These are phyloP conservation scores for Pristionchus arcanus DNA, from an alignment of 2,888 invertebrate genomes.

Conservation along the genomic window DNA sequence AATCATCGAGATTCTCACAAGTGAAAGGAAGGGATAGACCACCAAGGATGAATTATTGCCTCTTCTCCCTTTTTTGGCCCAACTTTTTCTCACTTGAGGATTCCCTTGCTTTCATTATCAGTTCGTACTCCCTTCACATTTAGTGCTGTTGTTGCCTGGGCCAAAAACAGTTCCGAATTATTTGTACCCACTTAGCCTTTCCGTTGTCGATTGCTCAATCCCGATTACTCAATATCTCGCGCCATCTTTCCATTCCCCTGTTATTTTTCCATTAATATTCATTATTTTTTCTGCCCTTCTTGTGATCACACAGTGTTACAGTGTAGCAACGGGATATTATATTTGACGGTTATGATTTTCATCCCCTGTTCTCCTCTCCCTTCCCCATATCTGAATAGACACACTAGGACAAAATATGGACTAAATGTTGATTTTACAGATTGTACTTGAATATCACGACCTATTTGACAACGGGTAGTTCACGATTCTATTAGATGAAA, in stretches of 20 bases:
- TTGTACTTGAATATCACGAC: neutral
- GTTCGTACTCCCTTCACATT: too few species aligned
- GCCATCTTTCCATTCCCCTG: neutral
- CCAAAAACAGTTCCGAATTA: too few species aligned
- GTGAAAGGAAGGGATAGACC: constrained; percentile 29
- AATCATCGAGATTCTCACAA: constrained; percentile 46
- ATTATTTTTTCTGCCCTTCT: neutral
- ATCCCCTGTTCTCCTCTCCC: neutral
- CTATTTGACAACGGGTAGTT: neutral
- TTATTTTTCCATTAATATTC: neutral
- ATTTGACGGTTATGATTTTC: neutral
- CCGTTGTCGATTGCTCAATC: neutral
- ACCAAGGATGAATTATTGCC: neutral
- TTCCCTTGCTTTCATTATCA: too few species aligned
- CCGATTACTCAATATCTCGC: neutral
- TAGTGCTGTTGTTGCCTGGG: too few species aligned
- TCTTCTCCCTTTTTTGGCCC: too few species aligned
- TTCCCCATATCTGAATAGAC: neutral
- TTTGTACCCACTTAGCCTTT: neutral
- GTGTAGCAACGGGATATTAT: neutral
- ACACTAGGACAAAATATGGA: neutral
- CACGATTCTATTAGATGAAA: neutral
- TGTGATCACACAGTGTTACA: neutral
- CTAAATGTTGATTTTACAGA: neutral
- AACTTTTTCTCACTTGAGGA: too few species aligned